Base-by-base conservation (phyloP, 23 tunicate genomes). In the Ascidia mentula region DNA sequence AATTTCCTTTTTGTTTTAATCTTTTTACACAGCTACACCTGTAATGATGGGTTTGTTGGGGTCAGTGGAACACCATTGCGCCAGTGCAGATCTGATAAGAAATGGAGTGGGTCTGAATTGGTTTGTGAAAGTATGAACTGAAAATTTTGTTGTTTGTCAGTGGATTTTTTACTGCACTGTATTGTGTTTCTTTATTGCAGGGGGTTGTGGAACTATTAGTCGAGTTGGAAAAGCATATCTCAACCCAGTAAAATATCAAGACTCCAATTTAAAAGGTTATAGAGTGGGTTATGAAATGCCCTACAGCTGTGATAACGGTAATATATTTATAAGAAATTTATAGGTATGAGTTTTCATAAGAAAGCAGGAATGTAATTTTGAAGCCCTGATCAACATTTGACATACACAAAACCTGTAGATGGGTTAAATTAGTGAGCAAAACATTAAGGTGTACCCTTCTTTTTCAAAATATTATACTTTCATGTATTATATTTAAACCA, bases 91-190 rank as follows among this genome's bases (percentile, higher is more conserved):
- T 6, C 65, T 53, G 65, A 53, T 28, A 53, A 53, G 24, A 53
- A 53, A 28, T 53, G 65, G 65, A 53, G 65, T 53, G 65, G 65
- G 4, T 53, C 65, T 53, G 28, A 26, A 6, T 9, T 53, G 13
- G 65, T 53, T 26, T 53, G 65, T 53, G 65, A 53, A 53, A 53
- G 65, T 53, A 53, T 20, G 65, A n/a, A n/a, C n/a, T n/a, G n/a
- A n/a, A n/a, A n/a, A n/a, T n/a, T n/a, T n/a, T n/a, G n/a, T n/a
- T n/a, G n/a, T n/a, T n/a, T n/a, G n/a, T n/a, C n/a, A n/a, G n/a
- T n/a, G n/a, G n/a, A n/a, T n/a, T n/a, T n/a, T n/a, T n/a, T n/a
- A n/a, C n/a, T n/a, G n/a, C n/a, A n/a, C n/a, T n/a, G n/a, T n/a
- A n/a, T n/a, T 28, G 7, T 53, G 53, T 53, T 53, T 28, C 24